These are phyloP conservation scores for Phalera bucephala DNA, from an alignment of 2,888 invertebrate genomes.

Conservation along the genomic window DNA sequence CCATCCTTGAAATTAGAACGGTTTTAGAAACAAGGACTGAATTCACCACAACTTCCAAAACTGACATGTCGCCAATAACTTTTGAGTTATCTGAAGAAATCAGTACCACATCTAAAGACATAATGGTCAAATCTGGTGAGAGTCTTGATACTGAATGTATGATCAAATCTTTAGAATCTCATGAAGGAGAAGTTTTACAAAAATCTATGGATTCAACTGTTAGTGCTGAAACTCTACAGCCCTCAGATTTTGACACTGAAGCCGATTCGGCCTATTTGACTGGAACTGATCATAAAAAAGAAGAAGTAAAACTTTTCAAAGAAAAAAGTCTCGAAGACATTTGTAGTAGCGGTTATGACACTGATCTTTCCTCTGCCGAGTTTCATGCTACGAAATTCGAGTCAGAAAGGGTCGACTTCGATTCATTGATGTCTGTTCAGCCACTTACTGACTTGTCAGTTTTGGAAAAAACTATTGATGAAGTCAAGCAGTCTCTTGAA, in stretches of 20 bases:
- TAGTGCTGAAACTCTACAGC: constrained; percentile 77
- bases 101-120: constrained; percentile 69
- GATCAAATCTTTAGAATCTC: constrained; percentile 78
- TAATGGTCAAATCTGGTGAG: constrained; percentile 79
- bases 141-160: constrained; percentile 78
- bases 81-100: constrained; percentile 70
- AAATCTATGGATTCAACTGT: constrained; percentile 80
- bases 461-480: constrained; percentile 87
- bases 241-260: constrained; percentile 78
- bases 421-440: constrained; percentile 77
- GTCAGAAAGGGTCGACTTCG: constrained; percentile 74
- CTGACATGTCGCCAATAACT: constrained; percentile 67
- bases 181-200: constrained; percentile 76
- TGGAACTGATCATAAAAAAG: constrained; percentile 70
- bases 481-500: constrained; percentile 88
- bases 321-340: constrained; percentile 85
- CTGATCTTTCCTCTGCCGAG: constrained; percentile 86
- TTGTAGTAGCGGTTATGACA: constrained; percentile 86
- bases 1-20: constrained; percentile 49
- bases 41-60: constrained; percentile 52
- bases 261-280: constrained; percentile 78
- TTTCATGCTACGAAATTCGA: constrained; percentile 81
- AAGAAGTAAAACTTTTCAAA: constrained; percentile 70
- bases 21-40: constrained; percentile 52
- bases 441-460: constrained; percentile 80